Percentiles rank a stretch among this genome's conserved stretches.
Evolutionary conservation across 2,888 invertebrate species (phyloP).

Genomic region (Agrenia bidenticulata): DNA sequence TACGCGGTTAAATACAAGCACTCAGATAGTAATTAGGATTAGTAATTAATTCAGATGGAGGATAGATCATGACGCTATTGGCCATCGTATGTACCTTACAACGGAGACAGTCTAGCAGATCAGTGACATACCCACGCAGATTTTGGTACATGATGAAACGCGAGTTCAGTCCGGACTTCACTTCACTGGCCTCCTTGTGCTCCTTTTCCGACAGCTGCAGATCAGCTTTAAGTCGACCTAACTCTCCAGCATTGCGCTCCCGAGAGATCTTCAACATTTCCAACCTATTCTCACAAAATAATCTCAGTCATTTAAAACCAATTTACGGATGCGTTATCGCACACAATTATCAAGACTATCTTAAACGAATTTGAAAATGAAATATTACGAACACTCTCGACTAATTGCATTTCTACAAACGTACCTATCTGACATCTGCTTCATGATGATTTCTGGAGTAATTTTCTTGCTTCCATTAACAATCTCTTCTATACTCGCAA

Average conservation of each 20-base stretch:
- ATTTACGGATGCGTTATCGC: too few species aligned
- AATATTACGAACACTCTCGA: too few species aligned
- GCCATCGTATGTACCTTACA: slow-evolving; percentile 74
- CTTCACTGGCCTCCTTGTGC: slow-evolving; percentile 59
- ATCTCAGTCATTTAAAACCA: slow-evolving; percentile 2
- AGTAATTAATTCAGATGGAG: slow-evolving; percentile 27
- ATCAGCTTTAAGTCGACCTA: slow-evolving; percentile 46
- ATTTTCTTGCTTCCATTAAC: slow-evolving; percentile 50
- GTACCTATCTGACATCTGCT: slow-evolving; percentile 53
- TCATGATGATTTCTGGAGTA: slow-evolving; percentile 51
- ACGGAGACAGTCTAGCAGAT: slow-evolving; percentile 95
- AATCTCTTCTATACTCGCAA: slow-evolving; percentile 35
- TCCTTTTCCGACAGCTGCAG: slow-evolving; percentile 59
- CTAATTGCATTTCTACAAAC: neutral
- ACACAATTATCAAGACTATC: too few species aligned
- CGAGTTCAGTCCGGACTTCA: slow-evolving; percentile 70
- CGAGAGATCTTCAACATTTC: slow-evolving; percentile 46
- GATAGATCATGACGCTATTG: slow-evolving; percentile 48
- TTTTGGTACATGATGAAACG: slow-evolving; percentile 94
- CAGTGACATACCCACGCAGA: slow-evolving; percentile 88
- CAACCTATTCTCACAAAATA: slow-evolving; percentile 38
- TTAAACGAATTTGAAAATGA: too few species aligned
- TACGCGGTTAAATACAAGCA: too few species aligned
- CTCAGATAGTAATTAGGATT: neutral
- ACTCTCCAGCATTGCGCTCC: slow-evolving; percentile 46